Conservation (phyloP, 1,140 invertebrate genomes). For the Lepidurus couesii region DNA sequence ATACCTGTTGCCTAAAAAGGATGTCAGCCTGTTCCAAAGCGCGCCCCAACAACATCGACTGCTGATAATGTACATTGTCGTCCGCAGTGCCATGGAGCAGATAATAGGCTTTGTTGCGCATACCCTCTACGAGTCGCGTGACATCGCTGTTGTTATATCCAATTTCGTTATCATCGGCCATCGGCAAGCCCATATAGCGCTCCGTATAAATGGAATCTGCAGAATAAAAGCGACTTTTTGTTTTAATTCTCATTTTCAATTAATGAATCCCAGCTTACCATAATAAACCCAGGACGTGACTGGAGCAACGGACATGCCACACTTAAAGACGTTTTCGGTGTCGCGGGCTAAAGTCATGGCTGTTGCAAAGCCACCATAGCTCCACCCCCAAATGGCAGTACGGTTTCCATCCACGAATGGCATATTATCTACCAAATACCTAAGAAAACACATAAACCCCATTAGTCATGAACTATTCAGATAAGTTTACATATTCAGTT, state of each 20-base stretch:
- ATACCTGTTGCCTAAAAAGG: slow-evolving; percentile 77
- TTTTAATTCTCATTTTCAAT: neutral
- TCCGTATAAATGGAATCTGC: slow-evolving; percentile 94
- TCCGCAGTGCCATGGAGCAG: slow-evolving; percentile 83
- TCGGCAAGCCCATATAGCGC: slow-evolving; percentile 83
- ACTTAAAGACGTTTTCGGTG: slow-evolving; percentile 65
- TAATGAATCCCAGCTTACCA: slow-evolving; percentile 52
- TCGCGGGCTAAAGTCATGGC: slow-evolving; percentile 69
- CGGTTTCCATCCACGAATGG: slow-evolving; percentile 62
- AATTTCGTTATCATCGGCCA: slow-evolving; percentile 59
- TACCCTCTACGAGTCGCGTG: slow-evolving; percentile 61
- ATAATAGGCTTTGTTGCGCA: slow-evolving; percentile 67
- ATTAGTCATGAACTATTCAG: slow-evolving; percentile 21
- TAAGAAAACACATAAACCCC: slow-evolving; percentile 40
- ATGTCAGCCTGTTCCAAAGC: slow-evolving; percentile 72
- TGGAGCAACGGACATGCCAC: slow-evolving; percentile 84
- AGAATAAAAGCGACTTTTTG: slow-evolving; percentile 25
- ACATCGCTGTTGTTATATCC: slow-evolving; percentile 73
- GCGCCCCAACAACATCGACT: slow-evolving; percentile 78
- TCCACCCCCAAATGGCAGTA: slow-evolving; percentile 82
- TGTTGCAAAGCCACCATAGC: slow-evolving; percentile 82
- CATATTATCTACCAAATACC: slow-evolving; percentile 55
- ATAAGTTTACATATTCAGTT: no score
- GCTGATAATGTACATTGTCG: slow-evolving; percentile 93
- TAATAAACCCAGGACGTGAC: slow-evolving; percentile 92